phyloP scores from a whole-genome alignment of 2,888 invertebrate genomes.

The Leptinotarsa haldemani region DNA sequence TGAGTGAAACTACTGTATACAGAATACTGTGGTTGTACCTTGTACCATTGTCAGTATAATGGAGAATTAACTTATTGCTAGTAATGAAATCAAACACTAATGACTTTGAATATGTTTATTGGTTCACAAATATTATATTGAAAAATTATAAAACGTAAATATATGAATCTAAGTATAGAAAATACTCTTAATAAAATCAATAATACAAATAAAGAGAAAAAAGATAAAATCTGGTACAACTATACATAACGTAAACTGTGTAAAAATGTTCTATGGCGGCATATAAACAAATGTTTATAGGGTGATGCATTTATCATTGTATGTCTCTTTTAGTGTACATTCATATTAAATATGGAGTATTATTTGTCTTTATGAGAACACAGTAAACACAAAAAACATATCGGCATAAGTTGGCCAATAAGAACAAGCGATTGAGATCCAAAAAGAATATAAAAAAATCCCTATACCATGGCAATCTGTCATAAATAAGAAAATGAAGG shows the following conservation, averaged over 20 bases:
- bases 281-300: constrained; percentile 42
- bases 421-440: constrained; percentile 61
- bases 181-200: constrained; percentile 65
- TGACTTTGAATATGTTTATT: constrained; percentile 41
- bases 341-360: constrained; percentile 46
- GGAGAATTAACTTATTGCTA: no score
- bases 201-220: constrained; percentile 63
- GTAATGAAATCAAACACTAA: not conserved
- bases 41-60: no score
- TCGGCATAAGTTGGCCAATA: constrained; percentile 54
- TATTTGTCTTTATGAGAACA: constrained; percentile 52
- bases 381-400: constrained; percentile 46
- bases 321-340: constrained; percentile 48
- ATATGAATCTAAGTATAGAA: constrained; percentile 63
- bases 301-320: constrained; percentile 27
- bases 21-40: no score
- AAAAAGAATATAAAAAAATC: constrained; percentile 58
- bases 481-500: constrained; percentile 49
- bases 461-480: constrained; percentile 64
- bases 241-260: constrained; percentile 62
- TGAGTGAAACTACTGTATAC: no score
- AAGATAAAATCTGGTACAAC: constrained; percentile 65
- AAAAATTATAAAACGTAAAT: constrained; percentile 66
- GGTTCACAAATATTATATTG: constrained; percentile 61
- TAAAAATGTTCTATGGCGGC: constrained; percentile 61